Evolutionary conservation across 2,797 vertebrate genomes (phyloP).

Genomic region (Vultur gryphus): DNA sequence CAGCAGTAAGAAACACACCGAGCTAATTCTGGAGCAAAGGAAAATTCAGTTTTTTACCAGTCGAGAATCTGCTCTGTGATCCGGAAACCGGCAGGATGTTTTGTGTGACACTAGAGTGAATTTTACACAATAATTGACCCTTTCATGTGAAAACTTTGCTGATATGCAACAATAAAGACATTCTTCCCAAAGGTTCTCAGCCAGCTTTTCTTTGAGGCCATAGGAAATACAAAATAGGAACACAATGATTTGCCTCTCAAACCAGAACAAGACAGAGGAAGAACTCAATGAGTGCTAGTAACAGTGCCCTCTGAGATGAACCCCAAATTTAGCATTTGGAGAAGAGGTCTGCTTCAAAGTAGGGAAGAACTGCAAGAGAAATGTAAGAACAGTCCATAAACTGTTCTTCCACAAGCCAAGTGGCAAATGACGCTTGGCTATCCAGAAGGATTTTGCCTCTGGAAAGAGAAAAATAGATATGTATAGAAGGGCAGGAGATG

Average conservation of each 20-base stretch:
- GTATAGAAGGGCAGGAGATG: neutral
- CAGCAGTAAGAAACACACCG: neutral
- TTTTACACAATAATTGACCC: neutral
- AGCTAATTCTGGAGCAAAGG: neutral
- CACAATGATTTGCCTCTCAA: neutral
- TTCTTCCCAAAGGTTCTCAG: neutral
- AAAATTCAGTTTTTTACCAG: neutral
- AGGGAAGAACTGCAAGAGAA: neutral
- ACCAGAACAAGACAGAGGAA: neutral
- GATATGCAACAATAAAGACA: neutral
- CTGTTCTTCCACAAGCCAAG: neutral
- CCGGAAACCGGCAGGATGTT: neutral
- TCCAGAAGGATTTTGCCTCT: neutral
- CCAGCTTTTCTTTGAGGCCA: neutral
- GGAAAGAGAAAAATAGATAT: neutral
- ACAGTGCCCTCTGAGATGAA: neutral
- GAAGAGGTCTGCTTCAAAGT: neutral
- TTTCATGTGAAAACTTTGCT: neutral
- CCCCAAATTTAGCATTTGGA: neutral
- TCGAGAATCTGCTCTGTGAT: neutral
- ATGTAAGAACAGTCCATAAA: neutral
- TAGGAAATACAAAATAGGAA: neutral
- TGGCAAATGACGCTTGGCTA: neutral
- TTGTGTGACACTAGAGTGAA: neutral
- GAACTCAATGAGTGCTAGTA: neutral